These are phyloP conservation scores for Tyrannus savana DNA, from an alignment of 2,113 vertebrate genomes.

Conservation along the genomic window DNA sequence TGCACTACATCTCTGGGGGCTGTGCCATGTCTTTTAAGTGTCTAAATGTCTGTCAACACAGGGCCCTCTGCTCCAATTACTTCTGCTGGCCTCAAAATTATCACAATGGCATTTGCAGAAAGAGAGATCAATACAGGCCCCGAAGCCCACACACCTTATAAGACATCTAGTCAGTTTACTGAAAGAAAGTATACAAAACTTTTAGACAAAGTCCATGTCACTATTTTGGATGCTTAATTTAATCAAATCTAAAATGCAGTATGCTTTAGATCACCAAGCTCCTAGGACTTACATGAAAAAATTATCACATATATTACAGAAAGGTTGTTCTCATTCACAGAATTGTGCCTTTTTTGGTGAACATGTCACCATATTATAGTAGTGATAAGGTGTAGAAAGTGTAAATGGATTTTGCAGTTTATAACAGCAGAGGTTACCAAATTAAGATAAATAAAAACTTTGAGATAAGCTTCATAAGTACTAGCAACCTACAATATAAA, in stretches of 20 bases:
- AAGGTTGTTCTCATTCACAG: neutral
- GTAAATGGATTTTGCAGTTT: neutral
- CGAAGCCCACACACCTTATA: neutral
- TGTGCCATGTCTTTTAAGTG: neutral
- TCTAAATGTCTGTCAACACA: neutral
- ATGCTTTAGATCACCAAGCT: neutral
- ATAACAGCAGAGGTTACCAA: neutral
- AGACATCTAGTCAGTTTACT: neutral
- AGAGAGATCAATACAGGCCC: neutral
- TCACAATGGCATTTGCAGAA: neutral
- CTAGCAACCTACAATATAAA: neutral
- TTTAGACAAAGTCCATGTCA: neutral
- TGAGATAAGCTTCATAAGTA: neutral
- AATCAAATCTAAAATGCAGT: neutral
- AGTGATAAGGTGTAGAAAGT: neutral
- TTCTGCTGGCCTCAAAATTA: neutral
- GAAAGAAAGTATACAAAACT: neutral
- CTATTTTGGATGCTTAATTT: neutral
- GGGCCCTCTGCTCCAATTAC: neutral
- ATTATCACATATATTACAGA: neutral
- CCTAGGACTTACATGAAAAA: neutral
- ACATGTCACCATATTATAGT: neutral
- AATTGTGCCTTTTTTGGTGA: neutral
- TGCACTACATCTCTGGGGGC: neutral
- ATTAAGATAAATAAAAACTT: conserved; percentile 7